A percentile compares a stretch with the other conserved stretches of the same genome.
phyloP scores from a whole-genome alignment of 2,888 invertebrate genomes.

The Monoplex corrugatus region DNA sequence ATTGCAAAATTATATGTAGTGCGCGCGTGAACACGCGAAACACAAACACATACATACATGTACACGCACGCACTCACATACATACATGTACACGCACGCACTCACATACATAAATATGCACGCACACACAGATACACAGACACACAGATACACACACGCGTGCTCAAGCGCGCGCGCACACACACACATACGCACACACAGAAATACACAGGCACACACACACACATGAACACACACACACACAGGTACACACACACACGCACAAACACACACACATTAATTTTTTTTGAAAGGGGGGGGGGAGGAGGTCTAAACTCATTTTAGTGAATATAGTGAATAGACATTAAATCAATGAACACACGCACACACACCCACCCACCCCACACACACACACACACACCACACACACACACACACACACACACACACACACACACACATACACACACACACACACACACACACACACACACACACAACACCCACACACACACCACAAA shows the following conservation, averaged over 20 bases:
- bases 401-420: no score
- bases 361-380: background rate
- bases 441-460: no score
- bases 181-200: constrained; percentile 29
- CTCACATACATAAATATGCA: background rate
- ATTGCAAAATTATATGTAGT: no score
- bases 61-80: background rate
- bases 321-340: no score
- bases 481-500: no score
- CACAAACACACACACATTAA: constrained; percentile 25
- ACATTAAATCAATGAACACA: no score
- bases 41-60: background rate
- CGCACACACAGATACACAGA: constrained; percentile 9
- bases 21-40: background rate
- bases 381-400: background rate
- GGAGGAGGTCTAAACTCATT: no score
- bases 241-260: constrained; percentile 28
- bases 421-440: no score
- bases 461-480: no score
- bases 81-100: background rate
- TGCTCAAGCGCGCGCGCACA: background rate
- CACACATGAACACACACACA: constrained; percentile 14
- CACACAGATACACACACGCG: constrained; percentile 2
- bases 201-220: constrained; percentile 41
- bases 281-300: no score